These are phyloP conservation scores for Eurytoma adleriae DNA, from an alignment of 2,888 invertebrate genomes.

Conservation along the genomic window DNA sequence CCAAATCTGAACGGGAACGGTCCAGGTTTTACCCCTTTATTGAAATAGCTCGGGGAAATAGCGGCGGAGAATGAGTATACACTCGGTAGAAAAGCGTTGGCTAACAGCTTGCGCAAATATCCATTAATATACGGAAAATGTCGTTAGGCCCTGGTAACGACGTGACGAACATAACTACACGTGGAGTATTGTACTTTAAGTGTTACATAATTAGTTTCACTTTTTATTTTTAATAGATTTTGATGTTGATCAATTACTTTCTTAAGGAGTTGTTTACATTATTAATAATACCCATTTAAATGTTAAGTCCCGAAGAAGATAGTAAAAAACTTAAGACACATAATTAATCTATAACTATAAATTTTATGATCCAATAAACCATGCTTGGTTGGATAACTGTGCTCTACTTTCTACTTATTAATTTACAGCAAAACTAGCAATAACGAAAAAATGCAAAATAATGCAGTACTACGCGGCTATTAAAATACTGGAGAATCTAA, in stretches of 20 bases:
- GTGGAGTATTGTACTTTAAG: slow-evolving; percentile 12
- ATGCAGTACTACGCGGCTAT: too few species aligned
- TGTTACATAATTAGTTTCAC: neutral
- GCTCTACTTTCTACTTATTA: too few species aligned
- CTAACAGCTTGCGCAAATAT: slow-evolving; percentile 35
- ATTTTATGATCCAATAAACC: neutral
- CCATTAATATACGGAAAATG: slow-evolving; percentile 49
- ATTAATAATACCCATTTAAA: too few species aligned
- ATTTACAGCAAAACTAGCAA: too few species aligned
- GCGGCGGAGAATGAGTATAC: neutral
- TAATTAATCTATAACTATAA: too few species aligned
- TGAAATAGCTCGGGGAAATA: slow-evolving; percentile 13
- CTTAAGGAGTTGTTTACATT: too few species aligned
- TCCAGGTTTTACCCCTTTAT: neutral
- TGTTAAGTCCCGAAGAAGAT: too few species aligned
- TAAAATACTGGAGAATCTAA: too few species aligned
- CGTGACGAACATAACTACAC: slow-evolving; percentile 47
- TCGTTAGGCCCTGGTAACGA: slow-evolving; percentile 40
- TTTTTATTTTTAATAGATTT: neutral
- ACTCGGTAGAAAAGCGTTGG: slow-evolving; percentile 12
- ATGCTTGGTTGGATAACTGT: neutral
- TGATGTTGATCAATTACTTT: too few species aligned
- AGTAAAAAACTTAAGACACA: too few species aligned
- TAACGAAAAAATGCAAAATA: too few species aligned
- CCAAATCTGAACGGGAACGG: neutral